Evolutionary conservation across 92 coral and sea anemone species (phyloP).

Genomic region (Paragorgia papillata): DNA sequence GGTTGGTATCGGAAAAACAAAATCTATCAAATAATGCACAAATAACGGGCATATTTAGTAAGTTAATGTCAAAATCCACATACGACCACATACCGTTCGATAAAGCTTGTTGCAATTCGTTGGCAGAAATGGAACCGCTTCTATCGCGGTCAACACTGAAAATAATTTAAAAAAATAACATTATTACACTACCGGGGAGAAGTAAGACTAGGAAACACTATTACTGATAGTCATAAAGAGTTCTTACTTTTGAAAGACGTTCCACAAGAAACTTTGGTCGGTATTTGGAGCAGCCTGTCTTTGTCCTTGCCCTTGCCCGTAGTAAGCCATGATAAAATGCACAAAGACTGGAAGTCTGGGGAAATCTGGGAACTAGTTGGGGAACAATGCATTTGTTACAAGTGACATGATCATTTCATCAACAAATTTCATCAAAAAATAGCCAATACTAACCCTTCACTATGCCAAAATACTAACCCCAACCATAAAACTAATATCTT

Average conservation of each 20-base stretch:
- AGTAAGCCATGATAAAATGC: constrained; percentile 19
- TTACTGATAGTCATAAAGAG: neutral
- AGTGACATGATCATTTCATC: too few species aligned
- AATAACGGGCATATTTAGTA: too few species aligned
- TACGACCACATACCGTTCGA: constrained; percentile 66
- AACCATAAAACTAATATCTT: too few species aligned
- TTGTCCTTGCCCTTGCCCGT: too few species aligned
- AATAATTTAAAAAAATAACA: neutral
- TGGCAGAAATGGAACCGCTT: constrained; percentile 53
- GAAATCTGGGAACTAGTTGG: neutral
- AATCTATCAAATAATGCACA: too few species aligned
- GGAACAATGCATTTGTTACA: too few species aligned
- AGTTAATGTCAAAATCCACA: too few species aligned
- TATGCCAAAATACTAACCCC: too few species aligned
- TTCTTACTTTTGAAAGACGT: constrained; percentile 64
- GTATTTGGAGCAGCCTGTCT: constrained; percentile 20
- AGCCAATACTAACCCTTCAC: too few species aligned
- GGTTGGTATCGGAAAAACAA: too few species aligned
- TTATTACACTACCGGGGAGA: neutral
- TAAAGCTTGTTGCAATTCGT: constrained; percentile 58
- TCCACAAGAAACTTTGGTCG: constrained; percentile 72
- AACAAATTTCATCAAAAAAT: too few species aligned
- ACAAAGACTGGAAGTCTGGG: neutral
- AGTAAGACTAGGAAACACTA: neutral
- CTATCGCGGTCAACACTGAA: constrained; percentile 56